A percentile compares a stretch with the other conserved stretches of the same genome.
phyloP scores from a whole-genome alignment of 2,113 vertebrate genomes.

The Brachyhypopomus occidentalis region DNA sequence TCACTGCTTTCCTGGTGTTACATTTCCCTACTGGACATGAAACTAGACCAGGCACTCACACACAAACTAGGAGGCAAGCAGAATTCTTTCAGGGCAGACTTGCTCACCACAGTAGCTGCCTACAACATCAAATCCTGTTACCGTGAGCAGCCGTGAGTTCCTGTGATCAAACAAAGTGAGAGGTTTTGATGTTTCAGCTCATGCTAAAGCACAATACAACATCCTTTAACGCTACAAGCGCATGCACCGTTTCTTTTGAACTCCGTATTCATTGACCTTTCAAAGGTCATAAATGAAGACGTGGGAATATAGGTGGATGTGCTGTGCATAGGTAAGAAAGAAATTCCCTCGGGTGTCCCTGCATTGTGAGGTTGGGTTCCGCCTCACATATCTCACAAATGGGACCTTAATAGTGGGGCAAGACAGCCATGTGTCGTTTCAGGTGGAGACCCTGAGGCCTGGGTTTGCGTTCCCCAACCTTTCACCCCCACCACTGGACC shows the following conservation, averaged over 20 bases:
- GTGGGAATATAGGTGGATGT: too few species aligned
- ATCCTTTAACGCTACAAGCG: too few species aligned
- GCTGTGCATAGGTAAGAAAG: too few species aligned
- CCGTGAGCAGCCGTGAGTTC: background rate
- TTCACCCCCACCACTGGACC: conserved; percentile 37
- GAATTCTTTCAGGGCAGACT: background rate
- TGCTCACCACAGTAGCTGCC: conserved; percentile 2
- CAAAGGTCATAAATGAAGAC: too few species aligned
- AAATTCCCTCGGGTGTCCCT: background rate
- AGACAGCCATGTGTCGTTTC: too few species aligned
- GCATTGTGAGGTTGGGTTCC: background rate
- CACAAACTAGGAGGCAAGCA: background rate
- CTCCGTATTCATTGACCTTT: too few species aligned
- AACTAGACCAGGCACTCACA: background rate
- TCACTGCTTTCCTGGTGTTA: background rate
- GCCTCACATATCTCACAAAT: background rate
- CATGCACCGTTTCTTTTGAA: too few species aligned
- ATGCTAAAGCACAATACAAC: background rate
- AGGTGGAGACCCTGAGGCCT: too few species aligned
- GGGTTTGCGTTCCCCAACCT: background rate
- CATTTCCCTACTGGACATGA: background rate
- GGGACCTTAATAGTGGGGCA: too few species aligned
- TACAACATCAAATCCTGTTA: background rate
- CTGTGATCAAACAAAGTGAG: background rate
- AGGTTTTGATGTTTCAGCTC: background rate